Evolutionary conservation across 2,113 vertebrate species (phyloP), one percentile per base, ranked within the genome.

Genomic region (Cryptotis parvus): DNA sequence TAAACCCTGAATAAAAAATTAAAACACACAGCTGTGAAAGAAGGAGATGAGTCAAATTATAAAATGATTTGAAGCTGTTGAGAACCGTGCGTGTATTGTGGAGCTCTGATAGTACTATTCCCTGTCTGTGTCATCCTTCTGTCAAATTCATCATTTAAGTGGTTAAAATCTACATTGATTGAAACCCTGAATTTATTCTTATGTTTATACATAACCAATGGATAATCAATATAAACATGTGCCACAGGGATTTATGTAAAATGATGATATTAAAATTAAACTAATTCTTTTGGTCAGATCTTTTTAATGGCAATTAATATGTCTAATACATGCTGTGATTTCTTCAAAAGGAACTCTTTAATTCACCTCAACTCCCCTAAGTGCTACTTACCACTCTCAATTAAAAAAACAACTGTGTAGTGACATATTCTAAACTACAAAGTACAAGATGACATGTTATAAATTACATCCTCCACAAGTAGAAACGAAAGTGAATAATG

Each of bases 1-100:
- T 89, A 81, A 80, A 49, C 39, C 52, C 27, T 94, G 63, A 92
- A 84, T 91, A 37, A 94, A 95, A 84, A 84, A 77, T 92, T 82
- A n/a, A 94, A 77, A 72, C 58, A 15, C 1, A 76, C 18, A 63
- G 43, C 20, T 39, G n/a, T n/a, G n/a, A 84, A 89, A 41, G 85
- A 93, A 91, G 24, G 33, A 94, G 31, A 87, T 91, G 39, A 95
- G 91, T 92, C 55, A 94, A 41, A 92, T 76, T 89, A 89, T 77
- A 73, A n/a, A 96, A 91, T 93, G 82, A 83, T 93, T 86, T 68
- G 33, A 91, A 18, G 77, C 22, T 22, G 77, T 43, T 84, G 73
- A 91, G 92, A 92, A 45, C 22, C 68, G 16, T 68, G 22, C 92
- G 41, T 55, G 0, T 5, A n/a, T 12, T 65, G 29, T 77, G 27